Evolutionary conservation across 37 sponge, comb jelly and placozoan genomes (phyloP), one percentile per base, ranked within the genome.

Genomic region (Chondrosia reniformis): DNA sequence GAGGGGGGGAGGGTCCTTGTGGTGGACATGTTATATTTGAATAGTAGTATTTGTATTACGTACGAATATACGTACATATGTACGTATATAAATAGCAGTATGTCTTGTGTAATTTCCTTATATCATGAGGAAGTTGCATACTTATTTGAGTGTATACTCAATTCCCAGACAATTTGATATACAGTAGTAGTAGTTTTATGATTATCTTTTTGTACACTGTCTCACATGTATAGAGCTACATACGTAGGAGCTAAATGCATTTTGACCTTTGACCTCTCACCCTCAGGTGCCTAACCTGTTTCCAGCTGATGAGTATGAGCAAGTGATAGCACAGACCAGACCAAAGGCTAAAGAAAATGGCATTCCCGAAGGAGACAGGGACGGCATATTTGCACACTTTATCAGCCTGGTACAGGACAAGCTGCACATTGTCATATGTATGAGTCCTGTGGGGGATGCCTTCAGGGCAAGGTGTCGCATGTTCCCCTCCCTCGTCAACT

Each of bases 401-500:
- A 95, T 98, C 40, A 73, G 87, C 54, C 71, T 88, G 40, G 99
- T 98, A 7, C 91, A 93, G 55, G 89, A 93, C 77, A 85, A 81
- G 31, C 88, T 98, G 30, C 99, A 98, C 81, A 92, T 98, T 66
- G 99, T 98, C n/a, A 73, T 98, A 22, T 98, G 99, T 76, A 98
- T 98, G 99, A 95, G 96, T 83, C 99, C 99, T 45, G 96, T 98
- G 7, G 99, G 99, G 4, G 99, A 98, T 33, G 74, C 94, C 63
- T 98, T 98, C 81, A 67, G 99, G 28, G 76, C 99, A 4, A 72
- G 99, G 3, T 93, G 94, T 45, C 86, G 99, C 4, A 95, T 95
- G 99, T 98, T 98, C 84, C 99, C 99, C 8, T 95, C 96, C 4
- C 89, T 98, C 3, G 96, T 98, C 55, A 98, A 95, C 80, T 98